Percentiles rank a stretch among this genome's conserved stretches.
Evolutionary conservation across 2,888 invertebrate species (phyloP).

Genomic region (Phalangium opilio): DNA sequence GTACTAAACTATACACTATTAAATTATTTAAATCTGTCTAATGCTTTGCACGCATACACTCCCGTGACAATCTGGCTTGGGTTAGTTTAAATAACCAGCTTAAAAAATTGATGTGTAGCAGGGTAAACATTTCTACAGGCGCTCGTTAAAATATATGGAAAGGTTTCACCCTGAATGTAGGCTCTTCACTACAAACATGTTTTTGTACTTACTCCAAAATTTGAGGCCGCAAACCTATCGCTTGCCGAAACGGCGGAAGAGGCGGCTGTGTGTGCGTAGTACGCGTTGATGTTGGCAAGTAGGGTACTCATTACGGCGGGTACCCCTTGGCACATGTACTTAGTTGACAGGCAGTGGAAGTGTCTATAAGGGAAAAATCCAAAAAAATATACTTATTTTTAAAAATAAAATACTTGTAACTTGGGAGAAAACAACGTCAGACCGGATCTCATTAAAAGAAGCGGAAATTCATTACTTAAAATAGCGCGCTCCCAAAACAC

Average conservation of each 20-base stretch:
- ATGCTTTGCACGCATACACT: too few relatives aligned
- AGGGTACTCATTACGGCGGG: slow-evolving; percentile 98
- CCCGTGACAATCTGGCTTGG: too few relatives aligned
- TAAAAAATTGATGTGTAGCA: not conserved
- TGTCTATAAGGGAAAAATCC: slow-evolving; percentile 50
- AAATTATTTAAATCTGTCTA: too few relatives aligned
- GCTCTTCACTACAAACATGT: not conserved
- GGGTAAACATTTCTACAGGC: too few relatives aligned
- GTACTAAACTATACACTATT: too few relatives aligned
- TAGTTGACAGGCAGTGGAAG: slow-evolving; percentile 98
- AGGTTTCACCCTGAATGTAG: too few relatives aligned
- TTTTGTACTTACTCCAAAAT: slow-evolving; percentile 72
- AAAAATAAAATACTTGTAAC: too few relatives aligned
- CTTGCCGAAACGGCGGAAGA: slow-evolving; percentile 96
- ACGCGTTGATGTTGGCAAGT: slow-evolving; percentile 97
- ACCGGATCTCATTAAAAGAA: too few relatives aligned
- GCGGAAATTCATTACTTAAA: too few relatives aligned
- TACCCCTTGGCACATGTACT: slow-evolving; percentile 96
- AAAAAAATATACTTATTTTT: too few relatives aligned
- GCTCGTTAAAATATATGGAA: not conserved
- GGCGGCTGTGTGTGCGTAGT: slow-evolving; percentile 95
- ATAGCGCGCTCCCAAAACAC: too few relatives aligned
- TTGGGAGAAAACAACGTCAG: too few relatives aligned
- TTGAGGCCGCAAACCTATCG: slow-evolving; percentile 97
- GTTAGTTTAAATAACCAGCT: not conserved